A percentile compares a stretch with the other conserved stretches of the same genome.
Conservation (phyloP, 2,888 invertebrate species). For the Chymomyza caudatula region DNA sequence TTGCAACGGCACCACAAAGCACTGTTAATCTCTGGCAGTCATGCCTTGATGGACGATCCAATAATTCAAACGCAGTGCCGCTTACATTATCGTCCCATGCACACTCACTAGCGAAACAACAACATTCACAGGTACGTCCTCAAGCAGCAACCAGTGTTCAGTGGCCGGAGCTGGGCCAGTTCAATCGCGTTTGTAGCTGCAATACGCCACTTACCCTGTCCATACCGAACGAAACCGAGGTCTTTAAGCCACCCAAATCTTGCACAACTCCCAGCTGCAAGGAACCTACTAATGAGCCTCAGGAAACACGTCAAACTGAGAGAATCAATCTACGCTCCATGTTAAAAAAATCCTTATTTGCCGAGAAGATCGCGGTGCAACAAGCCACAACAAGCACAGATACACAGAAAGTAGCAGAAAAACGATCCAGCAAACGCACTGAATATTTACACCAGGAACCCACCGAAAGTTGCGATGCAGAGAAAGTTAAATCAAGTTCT, state of each 20-base stretch:
- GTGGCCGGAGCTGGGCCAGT: no score
- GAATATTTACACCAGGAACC: conserved; percentile 26
- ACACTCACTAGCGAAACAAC: not conserved
- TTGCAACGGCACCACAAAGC: conserved; percentile 28
- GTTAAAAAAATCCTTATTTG: no score
- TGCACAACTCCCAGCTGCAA: no score
- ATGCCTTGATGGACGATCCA: no score
- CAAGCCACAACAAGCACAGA: no score
- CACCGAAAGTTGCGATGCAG: conserved; percentile 2
- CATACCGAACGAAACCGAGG: not conserved
- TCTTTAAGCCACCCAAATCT: not conserved
- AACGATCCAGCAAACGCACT: not conserved
- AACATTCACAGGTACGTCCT: not conserved
- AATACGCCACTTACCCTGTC: no score
- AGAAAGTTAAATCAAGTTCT: not conserved
- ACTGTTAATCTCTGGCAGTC: conserved; percentile 21
- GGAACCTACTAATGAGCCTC: no score
- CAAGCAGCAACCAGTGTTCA: not conserved
- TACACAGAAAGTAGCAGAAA: not conserved
- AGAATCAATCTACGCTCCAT: no score
- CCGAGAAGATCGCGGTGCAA: no score
- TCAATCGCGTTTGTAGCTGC: no score
- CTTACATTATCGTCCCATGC: not conserved
- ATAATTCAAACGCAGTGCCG: not conserved
- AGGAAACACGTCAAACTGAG: no score